Conservation (phyloP, 2,888 invertebrate genomes). For the Spilarctia lutea region DNA sequence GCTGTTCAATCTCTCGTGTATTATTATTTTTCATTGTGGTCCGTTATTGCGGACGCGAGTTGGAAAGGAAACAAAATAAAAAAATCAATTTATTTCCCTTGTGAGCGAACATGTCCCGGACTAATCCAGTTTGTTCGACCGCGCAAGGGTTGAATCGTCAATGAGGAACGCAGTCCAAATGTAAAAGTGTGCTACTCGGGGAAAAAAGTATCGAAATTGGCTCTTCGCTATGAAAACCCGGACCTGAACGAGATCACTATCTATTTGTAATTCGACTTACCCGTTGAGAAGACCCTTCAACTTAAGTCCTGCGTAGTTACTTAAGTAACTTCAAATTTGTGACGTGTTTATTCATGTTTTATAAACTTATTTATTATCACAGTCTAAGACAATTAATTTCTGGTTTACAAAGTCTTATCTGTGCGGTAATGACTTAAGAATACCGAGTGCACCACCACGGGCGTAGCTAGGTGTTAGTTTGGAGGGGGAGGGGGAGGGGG, state of each 20-base stretch:
- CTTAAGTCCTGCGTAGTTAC: conserved; percentile 45
- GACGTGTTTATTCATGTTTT: conserved; percentile 13
- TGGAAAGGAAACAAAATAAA: conserved; percentile 75
- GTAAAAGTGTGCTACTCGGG: conserved; percentile 77
- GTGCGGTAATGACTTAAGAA: too few species aligned
- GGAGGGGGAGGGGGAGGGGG: too few species aligned
- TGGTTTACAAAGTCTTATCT: not conserved
- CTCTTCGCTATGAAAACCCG: conserved; percentile 74
- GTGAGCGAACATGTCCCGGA: conserved; percentile 81
- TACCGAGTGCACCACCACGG: too few species aligned
- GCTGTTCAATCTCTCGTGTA: conserved; percentile 68
- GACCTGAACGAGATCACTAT: conserved; percentile 68
- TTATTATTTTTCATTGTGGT: conserved; percentile 80
- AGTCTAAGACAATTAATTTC: not conserved
- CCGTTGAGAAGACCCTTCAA: conserved; percentile 52
- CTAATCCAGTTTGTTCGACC: conserved; percentile 85
- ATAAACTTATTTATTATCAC: not conserved
- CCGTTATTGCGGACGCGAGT: conserved; percentile 76
- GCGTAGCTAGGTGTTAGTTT: too few species aligned
- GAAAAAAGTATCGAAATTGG: conserved; percentile 77
- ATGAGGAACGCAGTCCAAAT: conserved; percentile 81
- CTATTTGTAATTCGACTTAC: conserved; percentile 69
- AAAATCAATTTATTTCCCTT: conserved; percentile 85
- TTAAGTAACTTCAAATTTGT: conserved; percentile 35
- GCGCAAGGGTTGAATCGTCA: conserved; percentile 85